A percentile compares a stretch with the other conserved stretches of the same genome.
Conservation (phyloP, 2,113 vertebrate species). For the Podocnemis expansa region DNA sequence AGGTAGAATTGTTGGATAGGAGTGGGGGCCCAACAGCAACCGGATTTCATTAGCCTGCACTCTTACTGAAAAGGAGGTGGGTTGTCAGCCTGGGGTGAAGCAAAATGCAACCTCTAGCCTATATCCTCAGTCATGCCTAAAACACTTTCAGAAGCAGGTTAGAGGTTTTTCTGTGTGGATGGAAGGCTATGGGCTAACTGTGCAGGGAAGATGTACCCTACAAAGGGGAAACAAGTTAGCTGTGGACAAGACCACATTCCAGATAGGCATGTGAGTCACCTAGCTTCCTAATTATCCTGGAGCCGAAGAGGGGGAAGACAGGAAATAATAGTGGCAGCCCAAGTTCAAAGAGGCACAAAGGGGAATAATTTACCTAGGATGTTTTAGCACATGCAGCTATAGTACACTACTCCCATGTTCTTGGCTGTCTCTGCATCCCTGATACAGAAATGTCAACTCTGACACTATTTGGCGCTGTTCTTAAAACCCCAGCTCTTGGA, state of each 20-base stretch:
- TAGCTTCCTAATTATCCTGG: background rate
- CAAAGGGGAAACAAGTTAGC: background rate
- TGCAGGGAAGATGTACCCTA: too few relatives aligned
- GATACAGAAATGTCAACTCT: background rate
- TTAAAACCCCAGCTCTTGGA: too few relatives aligned
- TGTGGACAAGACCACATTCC: fast-evolving
- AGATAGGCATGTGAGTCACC: background rate
- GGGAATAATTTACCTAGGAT: background rate
- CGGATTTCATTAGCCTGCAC: too few relatives aligned
- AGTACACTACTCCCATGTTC: fast-evolving
- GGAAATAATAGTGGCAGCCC: background rate
- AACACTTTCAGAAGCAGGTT: too few relatives aligned
- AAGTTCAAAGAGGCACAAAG: background rate
- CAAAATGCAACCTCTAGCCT: too few relatives aligned
- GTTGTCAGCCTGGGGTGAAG: too few relatives aligned
- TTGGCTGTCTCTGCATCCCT: background rate
- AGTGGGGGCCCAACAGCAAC: too few relatives aligned
- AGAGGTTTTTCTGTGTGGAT: too few relatives aligned
- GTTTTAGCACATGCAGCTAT: background rate
- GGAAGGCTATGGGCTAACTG: too few relatives aligned
- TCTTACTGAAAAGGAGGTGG: too few relatives aligned
- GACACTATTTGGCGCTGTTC: background rate
- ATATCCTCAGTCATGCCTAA: too few relatives aligned
- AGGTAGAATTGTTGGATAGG: too few relatives aligned
- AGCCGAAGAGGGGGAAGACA: background rate